A percentile compares a stretch with the other conserved stretches of the same genome.
Conservation (phyloP, 2,113 vertebrate genomes). For the Cervus canadensis region DNA sequence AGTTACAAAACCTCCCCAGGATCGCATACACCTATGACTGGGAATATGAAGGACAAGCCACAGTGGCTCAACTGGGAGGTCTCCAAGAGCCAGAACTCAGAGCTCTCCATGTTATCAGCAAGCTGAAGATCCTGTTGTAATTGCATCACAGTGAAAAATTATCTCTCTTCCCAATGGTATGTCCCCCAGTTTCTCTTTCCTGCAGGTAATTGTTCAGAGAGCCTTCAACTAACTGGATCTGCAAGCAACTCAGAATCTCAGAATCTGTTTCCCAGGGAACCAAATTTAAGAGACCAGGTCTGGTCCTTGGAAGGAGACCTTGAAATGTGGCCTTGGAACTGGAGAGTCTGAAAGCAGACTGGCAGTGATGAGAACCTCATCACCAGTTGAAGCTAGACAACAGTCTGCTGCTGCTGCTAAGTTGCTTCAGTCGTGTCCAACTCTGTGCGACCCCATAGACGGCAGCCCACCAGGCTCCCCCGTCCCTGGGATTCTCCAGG, state of each 20-base stretch:
- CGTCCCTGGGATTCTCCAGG: too few species aligned
- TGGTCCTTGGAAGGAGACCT: neutral
- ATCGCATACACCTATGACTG: neutral
- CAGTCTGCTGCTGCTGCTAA: too few species aligned
- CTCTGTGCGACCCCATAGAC: too few species aligned
- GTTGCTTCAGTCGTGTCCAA: too few species aligned
- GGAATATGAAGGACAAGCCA: rapidly evolving
- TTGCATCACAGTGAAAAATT: neutral
- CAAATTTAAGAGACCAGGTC: neutral
- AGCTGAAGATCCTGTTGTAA: neutral
- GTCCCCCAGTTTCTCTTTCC: neutral
- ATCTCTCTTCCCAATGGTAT: neutral
- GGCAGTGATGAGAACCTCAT: neutral
- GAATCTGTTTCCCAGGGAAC: neutral
- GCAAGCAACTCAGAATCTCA: neutral
- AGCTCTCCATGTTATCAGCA: rapidly evolving
- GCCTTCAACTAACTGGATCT: neutral
- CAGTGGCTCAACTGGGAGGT: neutral
- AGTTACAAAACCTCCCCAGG: too few species aligned
- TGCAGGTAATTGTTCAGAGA: neutral
- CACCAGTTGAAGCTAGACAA: neutral
- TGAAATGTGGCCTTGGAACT: neutral
- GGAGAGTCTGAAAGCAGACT: neutral
- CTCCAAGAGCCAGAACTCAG: neutral
- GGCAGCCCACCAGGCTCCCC: too few species aligned